These are phyloP conservation scores for Todus mexicanus DNA, from an alignment of 2,797 vertebrate genomes.

Conservation along the genomic window DNA sequence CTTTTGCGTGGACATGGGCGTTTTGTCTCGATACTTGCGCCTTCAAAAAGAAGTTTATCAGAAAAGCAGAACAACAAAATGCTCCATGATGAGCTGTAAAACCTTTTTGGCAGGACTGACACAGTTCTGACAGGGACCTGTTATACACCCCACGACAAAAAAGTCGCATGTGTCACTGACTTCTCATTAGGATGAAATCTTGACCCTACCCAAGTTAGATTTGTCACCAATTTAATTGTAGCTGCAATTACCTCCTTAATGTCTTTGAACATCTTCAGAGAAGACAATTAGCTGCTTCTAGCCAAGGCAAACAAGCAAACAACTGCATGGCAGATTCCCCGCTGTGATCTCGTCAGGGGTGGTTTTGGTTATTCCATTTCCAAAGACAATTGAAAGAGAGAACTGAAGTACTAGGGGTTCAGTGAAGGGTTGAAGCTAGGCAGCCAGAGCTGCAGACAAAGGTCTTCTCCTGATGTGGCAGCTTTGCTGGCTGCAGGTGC, in stretches of 20 bases:
- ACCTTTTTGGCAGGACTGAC: not conserved
- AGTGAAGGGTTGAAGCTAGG: not conserved
- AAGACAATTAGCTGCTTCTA: not conserved
- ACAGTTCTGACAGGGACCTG: not conserved
- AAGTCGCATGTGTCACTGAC: not conserved
- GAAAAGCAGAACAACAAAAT: not conserved
- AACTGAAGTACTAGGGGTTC: not conserved
- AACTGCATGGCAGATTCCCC: not conserved
- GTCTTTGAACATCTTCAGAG: not conserved
- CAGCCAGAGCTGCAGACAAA: not conserved
- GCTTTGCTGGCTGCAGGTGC: not conserved
- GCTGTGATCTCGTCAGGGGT: accelerated
- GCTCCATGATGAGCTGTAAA: not conserved
- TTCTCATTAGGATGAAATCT: not conserved
- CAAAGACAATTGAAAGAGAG: accelerated
- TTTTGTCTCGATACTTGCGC: not conserved
- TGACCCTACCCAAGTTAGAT: not conserved
- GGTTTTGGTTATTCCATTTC: not conserved
- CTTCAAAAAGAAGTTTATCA: not conserved
- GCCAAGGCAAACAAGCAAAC: not conserved
- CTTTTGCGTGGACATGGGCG: not conserved
- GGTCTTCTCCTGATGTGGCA: not conserved
- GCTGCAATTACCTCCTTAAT: not conserved
- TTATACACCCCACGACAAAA: not conserved
- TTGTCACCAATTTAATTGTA: not conserved